Percentiles rank a stretch among this genome's conserved stretches.
These are phyloP conservation scores for Bucco capensis DNA, from an alignment of 2,113 vertebrate genomes.

Conservation along the genomic window DNA sequence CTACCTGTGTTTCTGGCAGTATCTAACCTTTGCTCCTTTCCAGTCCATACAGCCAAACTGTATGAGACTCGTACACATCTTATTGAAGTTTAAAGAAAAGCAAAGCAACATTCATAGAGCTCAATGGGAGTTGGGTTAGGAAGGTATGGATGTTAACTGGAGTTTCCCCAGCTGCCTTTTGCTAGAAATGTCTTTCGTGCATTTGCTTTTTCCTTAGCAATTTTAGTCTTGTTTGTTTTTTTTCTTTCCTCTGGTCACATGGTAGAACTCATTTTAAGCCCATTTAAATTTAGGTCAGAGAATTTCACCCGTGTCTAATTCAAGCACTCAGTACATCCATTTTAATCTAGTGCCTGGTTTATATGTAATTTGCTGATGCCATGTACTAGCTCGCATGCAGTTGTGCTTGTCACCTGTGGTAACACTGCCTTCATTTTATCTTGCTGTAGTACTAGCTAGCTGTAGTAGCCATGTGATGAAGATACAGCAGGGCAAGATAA, in stretches of 20 bases:
- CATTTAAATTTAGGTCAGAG: not conserved
- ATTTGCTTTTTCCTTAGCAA: not conserved
- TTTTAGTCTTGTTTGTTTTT: not conserved
- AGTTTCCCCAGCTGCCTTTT: not conserved
- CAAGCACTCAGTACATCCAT: not conserved
- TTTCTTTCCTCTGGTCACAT: accelerated
- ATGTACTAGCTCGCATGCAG: not conserved
- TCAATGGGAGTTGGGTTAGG: not conserved
- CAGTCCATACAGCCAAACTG: accelerated
- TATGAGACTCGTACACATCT: accelerated
- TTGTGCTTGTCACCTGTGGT: not conserved
- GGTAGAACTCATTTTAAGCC: not conserved
- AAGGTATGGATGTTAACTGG: not conserved
- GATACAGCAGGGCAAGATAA: not conserved
- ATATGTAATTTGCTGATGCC: not conserved
- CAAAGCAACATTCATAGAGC: not conserved
- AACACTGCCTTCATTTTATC: not conserved
- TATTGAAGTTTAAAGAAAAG: not conserved
- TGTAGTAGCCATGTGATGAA: not conserved
- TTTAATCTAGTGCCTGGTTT: not conserved
- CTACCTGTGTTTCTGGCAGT: not conserved
- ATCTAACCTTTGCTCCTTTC: not conserved
- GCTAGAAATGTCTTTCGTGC: not conserved
- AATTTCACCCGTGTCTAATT: not conserved
- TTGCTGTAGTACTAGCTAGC: too few species aligned